Percentiles rank a stretch among this genome's conserved stretches.
Conservation (phyloP, 2,797 vertebrate species). For the Anisognathus igniventris region DNA sequence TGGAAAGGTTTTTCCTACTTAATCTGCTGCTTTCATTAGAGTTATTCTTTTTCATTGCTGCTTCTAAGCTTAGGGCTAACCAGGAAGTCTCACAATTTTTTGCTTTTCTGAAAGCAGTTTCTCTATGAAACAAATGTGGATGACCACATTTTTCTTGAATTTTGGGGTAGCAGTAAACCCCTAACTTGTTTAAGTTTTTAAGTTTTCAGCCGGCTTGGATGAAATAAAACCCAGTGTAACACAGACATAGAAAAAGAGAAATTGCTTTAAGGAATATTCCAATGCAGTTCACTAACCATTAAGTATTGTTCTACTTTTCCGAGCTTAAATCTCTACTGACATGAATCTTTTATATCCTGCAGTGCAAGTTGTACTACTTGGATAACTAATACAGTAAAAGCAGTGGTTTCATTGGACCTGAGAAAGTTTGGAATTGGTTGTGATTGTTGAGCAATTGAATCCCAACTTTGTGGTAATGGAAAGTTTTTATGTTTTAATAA, state of each 20-base stretch:
- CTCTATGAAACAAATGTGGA: background rate
- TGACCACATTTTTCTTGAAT: background rate
- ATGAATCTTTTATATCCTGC: constrained; percentile 48
- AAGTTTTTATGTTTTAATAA: background rate
- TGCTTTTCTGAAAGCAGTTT: background rate
- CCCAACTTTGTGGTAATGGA: background rate
- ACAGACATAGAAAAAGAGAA: background rate
- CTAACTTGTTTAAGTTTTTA: background rate
- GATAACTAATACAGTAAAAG: constrained; percentile 8
- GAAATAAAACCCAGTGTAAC: background rate
- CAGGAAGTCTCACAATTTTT: background rate
- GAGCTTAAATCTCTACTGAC: constrained; percentile 45
- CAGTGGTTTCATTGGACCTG: constrained; percentile 4
- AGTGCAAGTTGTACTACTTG: constrained; percentile 37
- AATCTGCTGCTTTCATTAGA: background rate
- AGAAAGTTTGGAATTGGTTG: background rate
- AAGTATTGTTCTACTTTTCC: constrained; percentile 27
- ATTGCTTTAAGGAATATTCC: constrained; percentile 39
- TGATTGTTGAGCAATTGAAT: background rate
- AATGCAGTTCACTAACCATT: constrained; percentile 35
- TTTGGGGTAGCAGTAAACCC: background rate
- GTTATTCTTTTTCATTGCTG: background rate
- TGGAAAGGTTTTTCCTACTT: background rate
- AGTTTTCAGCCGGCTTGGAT: background rate
- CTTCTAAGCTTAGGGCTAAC: background rate